A percentile compares a stretch with the other conserved stretches of the same genome.
phyloP scores from a whole-genome alignment of 2,888 invertebrate species.

The Hyposoter dolosus region DNA sequence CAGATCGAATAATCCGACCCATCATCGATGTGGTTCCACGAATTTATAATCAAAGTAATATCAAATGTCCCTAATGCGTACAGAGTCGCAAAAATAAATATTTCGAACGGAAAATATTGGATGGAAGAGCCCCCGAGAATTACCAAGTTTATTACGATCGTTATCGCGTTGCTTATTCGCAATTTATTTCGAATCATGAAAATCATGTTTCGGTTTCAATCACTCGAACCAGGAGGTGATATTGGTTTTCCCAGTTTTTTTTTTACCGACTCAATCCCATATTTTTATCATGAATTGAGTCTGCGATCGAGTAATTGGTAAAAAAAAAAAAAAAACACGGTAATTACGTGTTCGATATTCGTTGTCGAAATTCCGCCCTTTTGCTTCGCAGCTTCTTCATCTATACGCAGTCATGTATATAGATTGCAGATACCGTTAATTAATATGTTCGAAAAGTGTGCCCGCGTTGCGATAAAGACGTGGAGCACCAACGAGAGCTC shows the following conservation, averaged over 20 bases:
- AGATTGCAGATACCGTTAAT: conserved; percentile 57
- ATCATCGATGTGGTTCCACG: background rate
- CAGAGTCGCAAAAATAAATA: background rate
- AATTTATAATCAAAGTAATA: conserved; percentile 29
- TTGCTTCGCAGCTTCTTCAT: background rate
- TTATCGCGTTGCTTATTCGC: background rate
- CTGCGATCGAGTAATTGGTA: background rate
- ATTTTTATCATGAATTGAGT: background rate
- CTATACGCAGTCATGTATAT: conserved; percentile 23
- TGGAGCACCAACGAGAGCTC: conserved; percentile 42
- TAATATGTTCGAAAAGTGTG: conserved; percentile 63
- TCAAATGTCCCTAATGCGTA: background rate
- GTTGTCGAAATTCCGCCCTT: background rate
- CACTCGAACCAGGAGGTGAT: background rate
- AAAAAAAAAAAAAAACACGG: background rate
- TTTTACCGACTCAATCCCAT: background rate
- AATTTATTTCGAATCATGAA: too few relatives aligned
- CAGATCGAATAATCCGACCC: background rate
- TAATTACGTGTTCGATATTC: background rate
- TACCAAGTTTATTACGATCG: background rate
- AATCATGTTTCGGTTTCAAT: background rate
- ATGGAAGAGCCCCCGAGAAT: background rate
- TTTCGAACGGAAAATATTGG: background rate
- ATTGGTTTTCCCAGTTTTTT: background rate
- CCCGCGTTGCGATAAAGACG: conserved; percentile 44